These are phyloP conservation scores for Drosophila sproati DNA, from an alignment of 1,140 invertebrate species.

Conservation along the genomic window DNA sequence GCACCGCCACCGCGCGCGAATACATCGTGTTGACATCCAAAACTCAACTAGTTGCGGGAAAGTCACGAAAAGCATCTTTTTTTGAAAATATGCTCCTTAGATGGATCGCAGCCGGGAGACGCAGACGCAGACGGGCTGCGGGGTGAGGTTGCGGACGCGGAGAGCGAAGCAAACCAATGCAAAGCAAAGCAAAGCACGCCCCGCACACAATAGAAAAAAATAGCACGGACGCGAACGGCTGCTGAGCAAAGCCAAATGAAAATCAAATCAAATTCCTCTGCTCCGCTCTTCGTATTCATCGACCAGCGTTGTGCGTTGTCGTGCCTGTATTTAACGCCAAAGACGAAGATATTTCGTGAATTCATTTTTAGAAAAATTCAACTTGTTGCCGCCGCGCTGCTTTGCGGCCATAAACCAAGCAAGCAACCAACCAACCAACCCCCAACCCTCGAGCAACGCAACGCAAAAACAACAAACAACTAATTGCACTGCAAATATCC, in stretches of 20 bases:
- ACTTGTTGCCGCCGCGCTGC: slow-evolving; percentile 71
- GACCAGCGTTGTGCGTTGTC: slow-evolving; percentile 59
- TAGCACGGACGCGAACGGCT: slow-evolving; percentile 40
- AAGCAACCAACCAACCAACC: slow-evolving; percentile 12
- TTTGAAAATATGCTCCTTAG: slow-evolving; percentile 84
- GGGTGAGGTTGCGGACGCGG: slow-evolving; percentile 11
- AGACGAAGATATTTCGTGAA: slow-evolving; percentile 80
- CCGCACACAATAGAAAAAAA: slow-evolving; percentile 74
- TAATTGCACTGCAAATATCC: neutral
- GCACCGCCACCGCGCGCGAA: slow-evolving; percentile 64
- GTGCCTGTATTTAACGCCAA: slow-evolving; percentile 76
- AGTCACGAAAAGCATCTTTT: slow-evolving; percentile 77
- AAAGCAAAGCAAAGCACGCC: slow-evolving; percentile 47
- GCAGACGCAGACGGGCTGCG: slow-evolving; percentile 10
- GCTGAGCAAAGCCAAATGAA: slow-evolving; percentile 58
- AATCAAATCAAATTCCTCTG: slow-evolving; percentile 74
- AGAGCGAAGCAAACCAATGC: neutral
- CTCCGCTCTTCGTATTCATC: slow-evolving; percentile 49
- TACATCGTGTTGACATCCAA: slow-evolving; percentile 84
- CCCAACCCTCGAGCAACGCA: slow-evolving; percentile 34
- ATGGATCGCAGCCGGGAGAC: slow-evolving; percentile 65
- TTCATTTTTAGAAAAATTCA: slow-evolving; percentile 83
- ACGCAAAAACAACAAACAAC: slow-evolving; percentile 5
- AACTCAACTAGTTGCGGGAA: slow-evolving; percentile 83
- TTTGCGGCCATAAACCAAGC: slow-evolving; percentile 59